phyloP scores from a whole-genome alignment of 2,888 invertebrate genomes.

The Meiosimyza decipiens region DNA sequence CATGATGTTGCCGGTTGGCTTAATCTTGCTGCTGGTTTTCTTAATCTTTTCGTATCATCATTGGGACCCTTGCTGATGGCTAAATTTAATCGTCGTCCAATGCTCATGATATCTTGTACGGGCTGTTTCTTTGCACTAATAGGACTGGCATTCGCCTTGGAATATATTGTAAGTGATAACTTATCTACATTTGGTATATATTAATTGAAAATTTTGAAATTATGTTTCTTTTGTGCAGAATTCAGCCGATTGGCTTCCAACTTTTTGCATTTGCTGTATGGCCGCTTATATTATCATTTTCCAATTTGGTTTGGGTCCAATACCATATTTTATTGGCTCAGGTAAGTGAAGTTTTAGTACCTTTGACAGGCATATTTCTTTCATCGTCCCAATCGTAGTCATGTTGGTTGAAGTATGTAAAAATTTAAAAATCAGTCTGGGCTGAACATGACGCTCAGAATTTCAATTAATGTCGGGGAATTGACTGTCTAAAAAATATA shows the following conservation, averaged over 20 bases:
- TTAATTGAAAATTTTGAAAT: constrained; percentile 2
- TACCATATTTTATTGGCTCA: constrained; percentile 87
- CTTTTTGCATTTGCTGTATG: constrained; percentile 76
- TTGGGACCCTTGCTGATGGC: constrained; percentile 75
- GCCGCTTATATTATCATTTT: constrained; percentile 80
- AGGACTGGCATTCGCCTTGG: constrained; percentile 72
- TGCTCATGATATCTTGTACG: constrained; percentile 74
- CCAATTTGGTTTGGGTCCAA: constrained; percentile 86
- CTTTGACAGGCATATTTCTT: not conserved
- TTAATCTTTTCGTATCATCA: constrained; percentile 74
- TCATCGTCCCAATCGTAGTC: no score
- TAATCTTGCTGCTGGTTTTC: constrained; percentile 79
- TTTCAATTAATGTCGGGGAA: no score
- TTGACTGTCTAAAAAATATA: no score
- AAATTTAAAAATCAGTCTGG: no score
- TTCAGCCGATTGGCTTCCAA: constrained; percentile 72
- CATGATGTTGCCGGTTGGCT: constrained; percentile 73
- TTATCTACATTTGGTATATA: not conserved
- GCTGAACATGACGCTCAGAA: no score
- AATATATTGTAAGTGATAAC: constrained; percentile 71
- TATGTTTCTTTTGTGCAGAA: not conserved
- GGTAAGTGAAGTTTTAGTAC: constrained; percentile 64
- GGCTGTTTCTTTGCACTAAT: constrained; percentile 71
- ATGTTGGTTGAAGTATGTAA: no score
- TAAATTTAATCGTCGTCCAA: constrained; percentile 73